A percentile compares a stretch with the other conserved stretches of the same genome.
These are phyloP conservation scores for Podiceps cristatus DNA, from an alignment of 2,113 vertebrate species.

Conservation along the genomic window DNA sequence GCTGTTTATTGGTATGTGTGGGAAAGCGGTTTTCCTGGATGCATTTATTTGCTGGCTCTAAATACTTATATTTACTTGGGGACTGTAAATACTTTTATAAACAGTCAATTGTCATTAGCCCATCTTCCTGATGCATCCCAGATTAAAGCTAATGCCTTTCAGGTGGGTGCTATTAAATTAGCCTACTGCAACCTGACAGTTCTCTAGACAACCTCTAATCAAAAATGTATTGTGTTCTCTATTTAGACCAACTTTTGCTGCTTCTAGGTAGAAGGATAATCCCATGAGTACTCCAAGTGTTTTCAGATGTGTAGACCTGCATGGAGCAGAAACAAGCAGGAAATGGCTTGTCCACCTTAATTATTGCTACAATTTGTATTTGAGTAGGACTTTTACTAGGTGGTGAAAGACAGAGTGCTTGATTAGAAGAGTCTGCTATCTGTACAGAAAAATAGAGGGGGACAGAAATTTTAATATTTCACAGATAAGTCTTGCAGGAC, in stretches of 20 bases:
- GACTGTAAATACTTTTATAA: conserved; percentile 28
- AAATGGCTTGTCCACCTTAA: conserved; percentile 19
- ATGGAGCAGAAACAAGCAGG: neutral
- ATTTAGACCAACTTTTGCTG: neutral
- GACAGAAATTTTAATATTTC: neutral
- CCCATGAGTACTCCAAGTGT: neutral
- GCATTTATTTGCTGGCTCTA: neutral
- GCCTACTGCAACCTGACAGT: neutral
- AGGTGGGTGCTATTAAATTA: conserved; percentile 53
- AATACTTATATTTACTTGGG: conserved; percentile 9
- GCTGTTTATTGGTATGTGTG: neutral
- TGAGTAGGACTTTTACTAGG: neutral
- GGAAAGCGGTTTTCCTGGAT: neutral
- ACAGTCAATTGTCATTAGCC: conserved; percentile 31
- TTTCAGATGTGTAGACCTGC: neutral
- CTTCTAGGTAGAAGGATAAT: neutral
- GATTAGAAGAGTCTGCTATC: neutral
- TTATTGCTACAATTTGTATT: neutral
- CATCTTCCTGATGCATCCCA: conserved; percentile 2
- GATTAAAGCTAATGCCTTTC: conserved; percentile 30
- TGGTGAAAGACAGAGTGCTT: neutral
- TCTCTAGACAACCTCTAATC: neutral
- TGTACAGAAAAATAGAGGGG: neutral
- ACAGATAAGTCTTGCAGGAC: neutral
- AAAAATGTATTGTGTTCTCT: conserved; percentile 16